These are phyloP conservation scores for Pipistrellus kuhlii DNA, from an alignment of 2,797 vertebrate species.

Conservation along the genomic window DNA sequence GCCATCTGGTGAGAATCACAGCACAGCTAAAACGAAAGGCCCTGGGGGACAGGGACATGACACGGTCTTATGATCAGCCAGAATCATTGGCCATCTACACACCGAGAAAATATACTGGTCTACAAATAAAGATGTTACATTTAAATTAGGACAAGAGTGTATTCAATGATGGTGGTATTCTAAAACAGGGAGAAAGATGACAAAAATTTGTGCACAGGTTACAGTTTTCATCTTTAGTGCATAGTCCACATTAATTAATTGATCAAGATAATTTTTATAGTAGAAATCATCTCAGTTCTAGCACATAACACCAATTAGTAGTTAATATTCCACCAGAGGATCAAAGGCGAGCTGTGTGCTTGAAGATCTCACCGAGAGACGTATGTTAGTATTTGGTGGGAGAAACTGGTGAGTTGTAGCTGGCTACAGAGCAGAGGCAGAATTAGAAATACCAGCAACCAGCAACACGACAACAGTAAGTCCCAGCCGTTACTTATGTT, in stretches of 20 bases:
- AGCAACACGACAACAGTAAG: background rate
- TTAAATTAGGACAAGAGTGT: background rate
- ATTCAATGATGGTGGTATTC: conserved; percentile 3
- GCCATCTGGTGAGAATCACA: background rate
- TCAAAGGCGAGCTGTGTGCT: conserved; percentile 45
- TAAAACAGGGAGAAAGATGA: conserved; percentile 26
- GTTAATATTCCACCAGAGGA: conserved; percentile 62
- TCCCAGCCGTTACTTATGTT: background rate
- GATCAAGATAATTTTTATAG: conserved; percentile 42
- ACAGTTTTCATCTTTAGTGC: conserved; percentile 42
- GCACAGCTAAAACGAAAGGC: background rate
- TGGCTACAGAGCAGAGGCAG: background rate
- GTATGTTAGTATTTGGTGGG: background rate
- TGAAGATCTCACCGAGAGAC: conserved; percentile 20
- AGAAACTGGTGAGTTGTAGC: background rate
- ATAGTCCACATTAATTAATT: conserved; percentile 30
- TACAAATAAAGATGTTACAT: background rate
- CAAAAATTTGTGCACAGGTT: background rate
- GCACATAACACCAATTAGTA: conserved; percentile 13
- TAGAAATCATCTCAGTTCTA: conserved; percentile 35
- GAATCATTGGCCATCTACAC: background rate
- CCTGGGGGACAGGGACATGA: background rate
- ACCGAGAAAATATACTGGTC: background rate
- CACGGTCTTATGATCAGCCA: background rate
- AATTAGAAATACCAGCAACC: background rate